These are phyloP conservation scores for Diarsia rubi DNA, from an alignment of 2,888 invertebrate species.

Conservation along the genomic window DNA sequence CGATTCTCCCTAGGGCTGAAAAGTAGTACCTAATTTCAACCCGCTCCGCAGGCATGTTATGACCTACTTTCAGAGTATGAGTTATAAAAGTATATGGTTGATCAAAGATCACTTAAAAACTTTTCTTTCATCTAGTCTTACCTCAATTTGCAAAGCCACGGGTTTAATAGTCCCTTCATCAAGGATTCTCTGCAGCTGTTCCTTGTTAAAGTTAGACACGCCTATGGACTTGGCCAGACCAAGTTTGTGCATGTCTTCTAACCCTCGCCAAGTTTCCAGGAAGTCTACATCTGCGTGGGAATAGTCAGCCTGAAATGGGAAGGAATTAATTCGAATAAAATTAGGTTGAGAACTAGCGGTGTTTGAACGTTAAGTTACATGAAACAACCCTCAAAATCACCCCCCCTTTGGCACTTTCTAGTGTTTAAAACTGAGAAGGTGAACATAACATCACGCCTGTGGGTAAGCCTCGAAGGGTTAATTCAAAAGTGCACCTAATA, in stretches of 20 bases:
- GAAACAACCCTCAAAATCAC: background rate
- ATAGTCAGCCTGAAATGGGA: constrained; percentile 76
- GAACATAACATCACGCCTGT: background rate
- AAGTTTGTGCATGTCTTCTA: constrained; percentile 92
- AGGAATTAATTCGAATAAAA: background rate
- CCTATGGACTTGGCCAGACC: constrained; percentile 94
- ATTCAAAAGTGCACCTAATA: too few relatives aligned
- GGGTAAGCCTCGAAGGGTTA: background rate
- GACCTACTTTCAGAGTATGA: too few relatives aligned
- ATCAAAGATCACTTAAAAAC: background rate
- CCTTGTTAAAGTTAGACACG: constrained; percentile 94
- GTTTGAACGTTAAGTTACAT: background rate
- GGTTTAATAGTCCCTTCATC: constrained; percentile 90
- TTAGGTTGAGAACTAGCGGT: background rate
- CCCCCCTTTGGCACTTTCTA: background rate
- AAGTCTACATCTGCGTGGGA: constrained; percentile 89
- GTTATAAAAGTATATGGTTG: background rate
- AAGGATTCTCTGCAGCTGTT: constrained; percentile 93
- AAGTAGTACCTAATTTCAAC: too few relatives aligned
- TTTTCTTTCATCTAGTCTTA: constrained; percentile 45
- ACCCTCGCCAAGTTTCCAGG: constrained; percentile 93
- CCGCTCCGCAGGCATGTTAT: too few relatives aligned
- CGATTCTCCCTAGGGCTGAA: too few relatives aligned
- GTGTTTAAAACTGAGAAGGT: background rate
- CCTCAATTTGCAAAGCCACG: constrained; percentile 91